phyloP scores from a whole-genome alignment of 2,113 vertebrate genomes.

The Eublepharis macularius region DNA sequence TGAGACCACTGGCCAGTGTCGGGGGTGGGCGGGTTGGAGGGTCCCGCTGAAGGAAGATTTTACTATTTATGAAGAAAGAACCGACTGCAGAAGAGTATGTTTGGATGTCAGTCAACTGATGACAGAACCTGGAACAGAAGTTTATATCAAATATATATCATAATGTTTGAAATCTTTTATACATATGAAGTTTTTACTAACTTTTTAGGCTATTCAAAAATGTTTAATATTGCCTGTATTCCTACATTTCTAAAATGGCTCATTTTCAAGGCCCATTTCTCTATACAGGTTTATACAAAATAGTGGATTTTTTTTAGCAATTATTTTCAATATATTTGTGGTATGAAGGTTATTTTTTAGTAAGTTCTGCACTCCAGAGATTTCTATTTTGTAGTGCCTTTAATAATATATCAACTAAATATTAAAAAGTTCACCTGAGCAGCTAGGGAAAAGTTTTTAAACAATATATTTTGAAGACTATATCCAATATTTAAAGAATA shows the following conservation, averaged over 20 bases:
- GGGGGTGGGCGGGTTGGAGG: background rate
- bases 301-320: constrained; percentile 65
- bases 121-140: constrained; percentile 63
- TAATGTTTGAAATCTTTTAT: constrained; percentile 74
- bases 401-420: constrained; percentile 80
- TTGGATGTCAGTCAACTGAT: constrained; percentile 51
- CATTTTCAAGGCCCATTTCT: constrained; percentile 54
- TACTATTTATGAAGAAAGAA: constrained; percentile 90
- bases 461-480: constrained; percentile 76
- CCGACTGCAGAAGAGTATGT: constrained; percentile 60
- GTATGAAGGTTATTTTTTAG: constrained; percentile 86
- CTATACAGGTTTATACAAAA: constrained; percentile 57
- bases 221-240: constrained; percentile 63
- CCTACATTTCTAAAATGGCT: constrained; percentile 77
- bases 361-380: constrained; percentile 84
- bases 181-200: constrained; percentile 78
- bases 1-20: constrained; percentile 64
- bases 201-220: constrained; percentile 73
- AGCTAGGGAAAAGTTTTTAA: constrained; percentile 77
- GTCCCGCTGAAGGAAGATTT: constrained; percentile 84
- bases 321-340: constrained; percentile 80
- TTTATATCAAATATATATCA: constrained; percentile 56
- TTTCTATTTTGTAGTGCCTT: constrained; percentile 83
- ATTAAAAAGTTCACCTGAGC: constrained; percentile 74
- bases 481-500: constrained; percentile 80